These are phyloP conservation scores for Chesias legatella DNA, from an alignment of 2,888 invertebrate genomes.

Conservation along the genomic window DNA sequence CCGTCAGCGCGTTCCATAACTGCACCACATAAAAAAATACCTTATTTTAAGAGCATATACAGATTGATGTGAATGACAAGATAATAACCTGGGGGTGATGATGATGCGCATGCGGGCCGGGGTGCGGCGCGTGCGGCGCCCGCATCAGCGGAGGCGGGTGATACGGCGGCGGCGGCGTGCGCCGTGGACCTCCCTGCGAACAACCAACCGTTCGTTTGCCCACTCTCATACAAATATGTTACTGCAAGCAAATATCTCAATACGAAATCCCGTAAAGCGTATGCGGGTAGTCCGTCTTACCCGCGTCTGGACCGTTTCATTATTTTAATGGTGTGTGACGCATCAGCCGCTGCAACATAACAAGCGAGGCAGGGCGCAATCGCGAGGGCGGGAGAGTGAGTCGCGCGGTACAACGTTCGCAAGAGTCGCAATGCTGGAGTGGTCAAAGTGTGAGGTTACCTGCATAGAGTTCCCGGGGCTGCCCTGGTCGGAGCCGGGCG, in stretches of 20 bases:
- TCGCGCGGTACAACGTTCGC: conserved; percentile 55
- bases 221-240: conserved; percentile 7
- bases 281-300: conserved; percentile 34
- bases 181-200: conserved; percentile 81
- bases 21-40: too few species aligned
- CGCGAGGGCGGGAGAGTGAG: conserved; percentile 65
- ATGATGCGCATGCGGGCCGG: conserved; percentile 47
- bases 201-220: conserved; percentile 38
- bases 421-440: conserved; percentile 31
- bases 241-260: conserved; percentile 6
- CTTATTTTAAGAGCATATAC: too few species aligned
- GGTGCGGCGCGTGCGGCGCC: conserved; percentile 53
- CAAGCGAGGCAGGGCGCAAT: conserved; percentile 32
- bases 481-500: conserved; percentile 93
- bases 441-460: conserved; percentile 47
- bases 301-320: conserved; percentile 28
- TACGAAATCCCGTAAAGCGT: conserved; percentile 16
- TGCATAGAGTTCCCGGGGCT: conserved; percentile 87
- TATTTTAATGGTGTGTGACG: conserved; percentile 32
- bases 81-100: conserved; percentile 53
- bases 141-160: conserved; percentile 79
- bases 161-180: conserved; percentile 89
- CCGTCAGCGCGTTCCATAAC: too few species aligned
- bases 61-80: too few species aligned
- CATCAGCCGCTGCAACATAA: conserved; percentile 34